Evolutionary conservation across 2,113 vertebrate genomes (phyloP).

Genomic region (Lepidothrix coronata): DNA sequence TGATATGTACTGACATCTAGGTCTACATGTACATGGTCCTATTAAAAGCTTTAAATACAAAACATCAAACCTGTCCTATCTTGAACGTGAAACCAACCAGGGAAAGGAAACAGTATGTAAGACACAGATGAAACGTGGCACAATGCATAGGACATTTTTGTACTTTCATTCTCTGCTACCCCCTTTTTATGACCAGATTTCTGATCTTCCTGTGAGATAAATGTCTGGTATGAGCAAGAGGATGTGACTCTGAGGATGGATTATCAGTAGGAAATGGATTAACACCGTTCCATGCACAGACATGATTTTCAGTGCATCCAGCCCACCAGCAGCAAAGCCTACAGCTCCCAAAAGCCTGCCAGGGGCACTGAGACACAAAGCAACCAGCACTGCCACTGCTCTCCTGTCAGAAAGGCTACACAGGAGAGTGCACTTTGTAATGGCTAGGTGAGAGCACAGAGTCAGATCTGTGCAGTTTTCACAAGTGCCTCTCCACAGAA

Average conservation of each 20-base stretch:
- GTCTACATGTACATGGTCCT: not conserved
- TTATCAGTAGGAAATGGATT: not conserved
- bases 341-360: constrained; percentile 1
- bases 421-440: not conserved
- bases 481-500: constrained; percentile 11
- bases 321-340: not conserved
- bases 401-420: not conserved
- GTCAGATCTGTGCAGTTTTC: not conserved
- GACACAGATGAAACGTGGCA: not conserved
- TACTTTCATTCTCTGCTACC: rapidly evolving
- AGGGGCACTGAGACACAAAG: not conserved
- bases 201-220: not conserved
- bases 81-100: not conserved
- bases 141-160: not conserved
- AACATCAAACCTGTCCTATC: not conserved
- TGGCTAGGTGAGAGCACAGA: not conserved
- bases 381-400: not conserved
- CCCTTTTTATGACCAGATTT: not conserved
- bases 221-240: not conserved
- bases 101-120: not conserved
- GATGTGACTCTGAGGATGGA: not conserved
- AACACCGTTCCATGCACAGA: not conserved
- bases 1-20: not conserved
- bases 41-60: not conserved
- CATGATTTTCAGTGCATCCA: not conserved